A percentile compares a stretch with the other conserved stretches of the same genome.
Evolutionary conservation across 2,113 vertebrate species (phyloP).

Genomic region (Bucco capensis): DNA sequence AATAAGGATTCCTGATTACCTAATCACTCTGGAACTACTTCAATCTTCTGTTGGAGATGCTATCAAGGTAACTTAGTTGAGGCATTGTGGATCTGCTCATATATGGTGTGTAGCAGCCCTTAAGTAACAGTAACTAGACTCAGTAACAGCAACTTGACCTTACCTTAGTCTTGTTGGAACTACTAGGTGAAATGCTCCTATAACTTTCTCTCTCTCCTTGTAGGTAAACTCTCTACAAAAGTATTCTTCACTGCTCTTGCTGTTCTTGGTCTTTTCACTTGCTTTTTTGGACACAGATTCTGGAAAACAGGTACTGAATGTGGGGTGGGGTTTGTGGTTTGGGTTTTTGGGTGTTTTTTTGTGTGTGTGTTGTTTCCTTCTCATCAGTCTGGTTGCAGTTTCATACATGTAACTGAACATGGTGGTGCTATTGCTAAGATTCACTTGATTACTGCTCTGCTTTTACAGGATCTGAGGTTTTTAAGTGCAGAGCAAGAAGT

Average conservation of each 20-base stretch:
- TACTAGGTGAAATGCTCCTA: background rate
- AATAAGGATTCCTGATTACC: background rate
- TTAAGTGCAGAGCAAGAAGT: background rate
- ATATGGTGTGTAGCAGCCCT: background rate
- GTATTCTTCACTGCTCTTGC: conserved; percentile 85
- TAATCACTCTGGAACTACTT: background rate
- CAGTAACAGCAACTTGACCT: background rate
- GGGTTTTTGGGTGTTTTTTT: background rate
- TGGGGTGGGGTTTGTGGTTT: background rate
- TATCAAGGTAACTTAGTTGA: background rate
- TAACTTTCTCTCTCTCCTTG: background rate
- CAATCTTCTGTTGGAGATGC: background rate
- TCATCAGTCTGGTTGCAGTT: background rate
- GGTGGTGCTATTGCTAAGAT: background rate
- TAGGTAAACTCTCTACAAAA: conserved; percentile 86
- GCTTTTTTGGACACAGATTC: conserved; percentile 91
- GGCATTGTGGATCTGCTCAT: background rate
- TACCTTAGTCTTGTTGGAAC: background rate
- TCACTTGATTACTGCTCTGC: background rate
- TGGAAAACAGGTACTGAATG: conserved; percentile 87
- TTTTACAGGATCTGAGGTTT: background rate
- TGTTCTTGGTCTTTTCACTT: conserved; percentile 86
- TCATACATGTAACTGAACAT: background rate
- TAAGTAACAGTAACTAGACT: background rate
- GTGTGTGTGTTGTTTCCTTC: background rate